Conservation (phyloP, 2,797 vertebrate genomes). For the Crax fasciolata region DNA sequence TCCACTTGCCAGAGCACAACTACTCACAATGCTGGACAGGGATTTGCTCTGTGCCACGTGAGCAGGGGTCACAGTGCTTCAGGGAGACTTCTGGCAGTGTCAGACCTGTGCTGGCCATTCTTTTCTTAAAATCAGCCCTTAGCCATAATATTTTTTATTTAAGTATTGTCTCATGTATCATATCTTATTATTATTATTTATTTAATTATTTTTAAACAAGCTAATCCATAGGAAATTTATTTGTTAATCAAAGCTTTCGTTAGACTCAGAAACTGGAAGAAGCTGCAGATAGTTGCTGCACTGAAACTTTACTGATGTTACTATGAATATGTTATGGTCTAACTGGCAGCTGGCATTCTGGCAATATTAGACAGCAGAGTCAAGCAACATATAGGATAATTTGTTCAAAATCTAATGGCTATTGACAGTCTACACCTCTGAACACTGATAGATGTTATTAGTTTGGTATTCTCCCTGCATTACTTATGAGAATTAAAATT, state of each 20-base stretch:
- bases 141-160: not conserved
- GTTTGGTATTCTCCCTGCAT: not conserved
- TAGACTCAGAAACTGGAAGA: not conserved
- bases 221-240: not conserved
- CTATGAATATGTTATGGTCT: not conserved
- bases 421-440: slow-evolving; percentile 1
- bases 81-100: not conserved
- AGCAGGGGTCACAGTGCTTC: fast-evolving
- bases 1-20: fast-evolving
- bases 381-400: not conserved
- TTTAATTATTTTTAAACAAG: not conserved
- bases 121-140: not conserved
- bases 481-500: not conserved
- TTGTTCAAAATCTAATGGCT: not conserved
- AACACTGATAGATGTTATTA: not conserved
- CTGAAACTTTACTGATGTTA: not conserved
- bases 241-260: not conserved
- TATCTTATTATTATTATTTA: not conserved
- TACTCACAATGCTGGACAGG: fast-evolving
- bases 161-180: not conserved
- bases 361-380: not conserved
- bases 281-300: not conserved
- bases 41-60: fast-evolving
- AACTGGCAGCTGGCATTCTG: not conserved
- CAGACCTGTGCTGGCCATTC: not conserved